Conservation (phyloP, 2,888 invertebrate genomes). For the Drosophila mimica region DNA sequence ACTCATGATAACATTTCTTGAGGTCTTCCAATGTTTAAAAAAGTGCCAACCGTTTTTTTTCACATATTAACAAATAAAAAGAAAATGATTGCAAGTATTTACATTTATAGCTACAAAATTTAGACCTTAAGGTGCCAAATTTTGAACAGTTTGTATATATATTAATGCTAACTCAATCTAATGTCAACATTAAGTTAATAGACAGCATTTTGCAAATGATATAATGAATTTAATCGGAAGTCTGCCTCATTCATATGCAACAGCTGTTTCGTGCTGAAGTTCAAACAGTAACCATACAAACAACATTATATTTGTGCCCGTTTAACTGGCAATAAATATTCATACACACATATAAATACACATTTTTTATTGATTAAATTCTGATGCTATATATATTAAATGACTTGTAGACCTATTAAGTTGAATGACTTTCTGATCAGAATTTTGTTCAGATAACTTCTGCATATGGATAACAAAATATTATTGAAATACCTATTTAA, state of each 20-base stretch:
- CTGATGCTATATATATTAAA: neutral
- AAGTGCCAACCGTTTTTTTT: neutral
- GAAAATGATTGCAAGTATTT: neutral
- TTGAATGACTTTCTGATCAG: neutral
- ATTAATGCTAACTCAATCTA: neutral
- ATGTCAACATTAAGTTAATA: neutral
- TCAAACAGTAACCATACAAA: conserved; percentile 1
- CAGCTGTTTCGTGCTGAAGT: conserved; percentile 11
- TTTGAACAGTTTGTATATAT: neutral
- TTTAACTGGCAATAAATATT: neutral
- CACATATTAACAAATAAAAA: neutral
- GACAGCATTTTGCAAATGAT: neutral
- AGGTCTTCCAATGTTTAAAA: neutral
- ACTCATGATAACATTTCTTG: neutral
- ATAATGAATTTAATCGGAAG: neutral
- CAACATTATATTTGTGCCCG: neutral
- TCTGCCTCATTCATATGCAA: neutral
- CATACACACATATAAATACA: neutral
- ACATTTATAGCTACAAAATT: neutral
- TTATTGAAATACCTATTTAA: neutral
- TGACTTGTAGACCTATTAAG: neutral
- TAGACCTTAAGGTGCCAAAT: neutral
- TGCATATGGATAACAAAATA: neutral
- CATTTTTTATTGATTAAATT: neutral
- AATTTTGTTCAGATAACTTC: neutral